phyloP scores from a whole-genome alignment of 1,140 invertebrate species.

The Sinonovacula constricta region DNA sequence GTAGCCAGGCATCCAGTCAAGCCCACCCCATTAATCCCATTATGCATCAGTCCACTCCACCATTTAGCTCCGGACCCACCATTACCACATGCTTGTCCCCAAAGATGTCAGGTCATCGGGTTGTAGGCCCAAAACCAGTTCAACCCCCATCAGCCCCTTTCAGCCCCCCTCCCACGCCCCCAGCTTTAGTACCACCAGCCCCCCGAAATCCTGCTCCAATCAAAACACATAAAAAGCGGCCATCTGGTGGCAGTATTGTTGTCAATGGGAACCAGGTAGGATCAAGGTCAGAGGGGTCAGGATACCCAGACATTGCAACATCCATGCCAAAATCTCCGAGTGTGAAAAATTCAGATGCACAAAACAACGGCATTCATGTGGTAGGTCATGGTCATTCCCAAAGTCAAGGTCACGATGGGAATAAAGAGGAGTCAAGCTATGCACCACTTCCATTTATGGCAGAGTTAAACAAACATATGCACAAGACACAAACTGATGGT shows the following conservation, averaged over 20 bases:
- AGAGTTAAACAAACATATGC: constrained; percentile 54
- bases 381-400: constrained; percentile 39
- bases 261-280: constrained; percentile 52
- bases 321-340: constrained; percentile 24
- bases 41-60: neutral
- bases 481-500: constrained; percentile 18
- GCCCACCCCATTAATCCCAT: too few relatives aligned
- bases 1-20: neutral
- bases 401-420: constrained; percentile 11
- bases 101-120: constrained; percentile 25
- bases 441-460: constrained; percentile 57
- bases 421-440: constrained; percentile 30
- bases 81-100: constrained; percentile 25
- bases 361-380: constrained; percentile 15
- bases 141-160: constrained; percentile 19
- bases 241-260: constrained; percentile 44
- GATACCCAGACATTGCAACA: constrained; percentile 38
- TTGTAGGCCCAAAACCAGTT: constrained; percentile 21
- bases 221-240: constrained; percentile 48
- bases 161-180: neutral
- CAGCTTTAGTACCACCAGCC: constrained; percentile 30
- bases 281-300: constrained; percentile 21
- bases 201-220: constrained; percentile 53
- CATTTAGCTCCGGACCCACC: neutral
- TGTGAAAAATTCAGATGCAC: constrained; percentile 15